These are phyloP conservation scores for Pterostichus niger DNA, from an alignment of 2,888 invertebrate genomes.

Conservation along the genomic window DNA sequence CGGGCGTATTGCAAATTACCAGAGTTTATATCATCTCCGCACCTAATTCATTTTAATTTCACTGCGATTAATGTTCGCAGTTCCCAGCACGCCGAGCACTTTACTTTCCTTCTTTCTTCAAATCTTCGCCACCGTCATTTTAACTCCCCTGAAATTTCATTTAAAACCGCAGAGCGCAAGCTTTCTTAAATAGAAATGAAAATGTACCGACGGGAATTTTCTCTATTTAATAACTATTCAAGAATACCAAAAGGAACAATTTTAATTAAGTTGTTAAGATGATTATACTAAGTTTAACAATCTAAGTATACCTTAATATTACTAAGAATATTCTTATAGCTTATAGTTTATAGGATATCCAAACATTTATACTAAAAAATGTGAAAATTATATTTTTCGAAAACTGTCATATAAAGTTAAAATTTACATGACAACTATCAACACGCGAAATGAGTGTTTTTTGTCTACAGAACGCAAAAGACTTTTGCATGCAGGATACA, in stretches of 20 bases:
- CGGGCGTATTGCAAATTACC: slow-evolving; percentile 49
- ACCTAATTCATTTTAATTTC: slow-evolving; percentile 63
- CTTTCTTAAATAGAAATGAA: no score
- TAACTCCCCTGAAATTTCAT: not conserved
- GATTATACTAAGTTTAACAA: no score
- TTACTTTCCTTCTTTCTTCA: slow-evolving; percentile 23
- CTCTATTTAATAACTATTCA: not conserved
- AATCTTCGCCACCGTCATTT: not conserved
- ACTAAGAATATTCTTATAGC: no score
- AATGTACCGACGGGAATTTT: not conserved
- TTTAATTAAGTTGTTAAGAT: not conserved
- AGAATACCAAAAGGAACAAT: not conserved
- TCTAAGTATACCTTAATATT: no score
- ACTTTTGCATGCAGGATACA: no score
- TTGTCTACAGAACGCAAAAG: no score
- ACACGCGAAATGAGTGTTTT: no score
- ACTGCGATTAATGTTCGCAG: slow-evolving; percentile 54
- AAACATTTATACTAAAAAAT: no score
- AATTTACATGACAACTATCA: no score
- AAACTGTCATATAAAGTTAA: no score
- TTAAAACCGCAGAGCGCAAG: not conserved
- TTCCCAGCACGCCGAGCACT: slow-evolving; percentile 23
- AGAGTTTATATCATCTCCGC: slow-evolving; percentile 54
- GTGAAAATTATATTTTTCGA: no score
- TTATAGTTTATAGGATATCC: no score